Conservation (phyloP, 2,113 vertebrate genomes). For the Thalassoma bifasciatum region DNA sequence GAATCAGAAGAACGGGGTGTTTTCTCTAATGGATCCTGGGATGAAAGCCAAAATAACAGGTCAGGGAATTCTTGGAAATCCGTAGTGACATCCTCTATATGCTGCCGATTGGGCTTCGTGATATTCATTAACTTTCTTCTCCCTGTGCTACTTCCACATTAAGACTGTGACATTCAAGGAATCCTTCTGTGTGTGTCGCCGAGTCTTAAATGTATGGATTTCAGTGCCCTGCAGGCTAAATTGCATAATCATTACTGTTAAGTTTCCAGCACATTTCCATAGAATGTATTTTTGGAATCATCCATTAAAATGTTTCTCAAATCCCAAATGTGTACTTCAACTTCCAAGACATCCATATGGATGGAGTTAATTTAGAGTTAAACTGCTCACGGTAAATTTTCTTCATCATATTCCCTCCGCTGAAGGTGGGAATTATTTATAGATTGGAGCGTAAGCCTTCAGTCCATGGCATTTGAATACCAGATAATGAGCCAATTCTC, state of each 20-base stretch:
- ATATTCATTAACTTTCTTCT: slow-evolving; percentile 28
- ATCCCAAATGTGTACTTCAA: background rate
- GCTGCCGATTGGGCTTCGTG: background rate
- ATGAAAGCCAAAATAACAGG: background rate
- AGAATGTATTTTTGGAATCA: slow-evolving; percentile 5
- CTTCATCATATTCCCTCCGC: slow-evolving; percentile 13
- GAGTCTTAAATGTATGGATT: background rate
- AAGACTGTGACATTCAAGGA: background rate
- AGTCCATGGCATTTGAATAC: slow-evolving; percentile 21
- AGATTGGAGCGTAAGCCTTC: slow-evolving; percentile 30
- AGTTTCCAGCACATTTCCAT: slow-evolving; percentile 9
- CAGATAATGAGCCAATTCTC: slow-evolving; percentile 38
- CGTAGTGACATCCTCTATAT: background rate
- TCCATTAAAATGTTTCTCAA: slow-evolving; percentile 9
- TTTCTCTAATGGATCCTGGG: background rate
- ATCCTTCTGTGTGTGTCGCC: background rate
- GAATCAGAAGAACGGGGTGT: slow-evolving; percentile 8
- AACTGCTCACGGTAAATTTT: slow-evolving; percentile 26
- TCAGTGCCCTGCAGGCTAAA: background rate
- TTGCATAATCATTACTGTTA: background rate
- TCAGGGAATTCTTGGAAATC: slow-evolving; percentile 1
- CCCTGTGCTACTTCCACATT: background rate
- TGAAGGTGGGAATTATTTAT: slow-evolving; percentile 47
- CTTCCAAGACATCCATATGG: slow-evolving; percentile 43
- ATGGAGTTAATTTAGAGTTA: slow-evolving; percentile 39